Evolutionary conservation across 2,888 invertebrate species (phyloP).

Genomic region (Apamea crenata): DNA sequence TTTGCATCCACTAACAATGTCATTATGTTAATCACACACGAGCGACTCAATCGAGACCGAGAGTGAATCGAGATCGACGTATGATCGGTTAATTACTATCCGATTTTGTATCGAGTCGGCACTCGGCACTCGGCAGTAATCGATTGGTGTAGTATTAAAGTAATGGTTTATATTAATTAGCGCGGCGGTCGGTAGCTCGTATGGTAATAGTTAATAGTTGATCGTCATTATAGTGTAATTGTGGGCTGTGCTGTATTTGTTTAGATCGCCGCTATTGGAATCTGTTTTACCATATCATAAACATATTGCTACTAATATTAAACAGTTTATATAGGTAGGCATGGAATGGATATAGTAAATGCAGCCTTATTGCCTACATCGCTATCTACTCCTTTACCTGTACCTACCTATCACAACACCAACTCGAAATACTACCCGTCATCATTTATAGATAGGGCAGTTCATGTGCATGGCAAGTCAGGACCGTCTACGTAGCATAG

Average conservation of each 20-base stretch:
- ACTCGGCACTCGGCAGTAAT: slow-evolving; percentile 55
- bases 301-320: not conserved
- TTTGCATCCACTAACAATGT: slow-evolving; percentile 86
- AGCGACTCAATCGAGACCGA: slow-evolving; percentile 79
- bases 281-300: slow-evolving; percentile 14
- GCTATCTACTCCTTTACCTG: not conserved
- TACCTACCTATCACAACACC: not conserved
- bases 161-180: slow-evolving; percentile 74
- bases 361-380: not conserved
- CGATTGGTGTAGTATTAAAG: slow-evolving; percentile 75
- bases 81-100: slow-evolving; percentile 79
- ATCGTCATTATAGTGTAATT: slow-evolving; percentile 47
- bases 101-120: slow-evolving; percentile 66
- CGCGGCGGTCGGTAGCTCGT: slow-evolving; percentile 69
- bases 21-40: slow-evolving; percentile 83
- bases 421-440: not conserved
- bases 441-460: not conserved
- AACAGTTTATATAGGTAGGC: not conserved
- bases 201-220: slow-evolving; percentile 67
- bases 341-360: too few relatives aligned
- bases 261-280: slow-evolving; percentile 33
- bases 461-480: not conserved
- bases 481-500: too few relatives aligned
- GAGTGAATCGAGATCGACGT: slow-evolving; percentile 80
- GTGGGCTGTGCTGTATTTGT: slow-evolving; percentile 47